Evolutionary conservation across 1,140 invertebrate species (phyloP).

Genomic region (Physella acuta): DNA sequence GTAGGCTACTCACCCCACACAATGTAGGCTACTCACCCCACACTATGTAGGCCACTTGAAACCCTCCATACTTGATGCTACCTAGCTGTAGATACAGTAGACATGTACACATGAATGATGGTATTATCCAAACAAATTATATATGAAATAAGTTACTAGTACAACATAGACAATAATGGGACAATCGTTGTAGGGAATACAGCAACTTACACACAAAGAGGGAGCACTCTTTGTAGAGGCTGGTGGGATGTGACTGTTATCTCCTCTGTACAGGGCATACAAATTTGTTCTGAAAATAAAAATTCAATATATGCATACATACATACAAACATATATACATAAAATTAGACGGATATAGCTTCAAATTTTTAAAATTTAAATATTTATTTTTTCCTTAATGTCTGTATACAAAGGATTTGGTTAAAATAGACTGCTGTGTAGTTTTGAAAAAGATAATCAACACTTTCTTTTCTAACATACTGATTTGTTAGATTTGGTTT

Average conservation of each 20-base stretch:
- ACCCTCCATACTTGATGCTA: conserved; percentile 44
- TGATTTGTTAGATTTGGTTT: no score
- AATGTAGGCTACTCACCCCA: conserved; percentile 42
- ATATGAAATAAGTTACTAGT: no score
- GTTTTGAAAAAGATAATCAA: not conserved
- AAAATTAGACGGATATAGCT: not conserved
- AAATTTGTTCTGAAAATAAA: conserved; percentile 28
- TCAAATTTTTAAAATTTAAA: not conserved
- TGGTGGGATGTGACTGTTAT: conserved; percentile 22
- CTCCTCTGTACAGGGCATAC: conserved; percentile 26
- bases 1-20: no score
- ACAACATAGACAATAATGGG: no score
- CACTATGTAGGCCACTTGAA: conserved; percentile 43
- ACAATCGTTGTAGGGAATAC: no score
- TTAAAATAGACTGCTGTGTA: no score
- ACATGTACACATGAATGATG: no score
- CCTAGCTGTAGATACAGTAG: conserved; percentile 42
- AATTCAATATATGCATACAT: not conserved
- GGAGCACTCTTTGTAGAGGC: conserved; percentile 16
- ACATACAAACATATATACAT: not conserved
- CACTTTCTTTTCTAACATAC: not conserved
- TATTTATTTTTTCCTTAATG: no score
- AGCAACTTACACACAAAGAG: conserved; percentile 12
- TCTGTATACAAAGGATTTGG: no score
- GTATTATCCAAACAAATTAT: no score